phyloP scores from a whole-genome alignment of 2,888 invertebrate genomes.

The Lochmaea capreae region DNA sequence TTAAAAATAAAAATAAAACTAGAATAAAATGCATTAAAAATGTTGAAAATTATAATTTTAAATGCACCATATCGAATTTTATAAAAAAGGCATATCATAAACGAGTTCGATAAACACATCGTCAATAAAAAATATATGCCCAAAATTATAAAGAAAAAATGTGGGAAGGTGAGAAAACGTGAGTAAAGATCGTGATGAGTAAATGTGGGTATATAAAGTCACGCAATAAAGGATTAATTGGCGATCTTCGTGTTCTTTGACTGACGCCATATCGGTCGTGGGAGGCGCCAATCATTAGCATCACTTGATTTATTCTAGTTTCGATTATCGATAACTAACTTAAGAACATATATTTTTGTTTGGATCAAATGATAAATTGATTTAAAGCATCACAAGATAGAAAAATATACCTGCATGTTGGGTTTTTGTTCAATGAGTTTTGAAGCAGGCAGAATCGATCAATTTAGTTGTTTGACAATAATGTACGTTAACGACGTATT shows the following conservation, averaged over 20 bases:
- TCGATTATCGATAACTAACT: conserved; percentile 42
- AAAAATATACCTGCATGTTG: not conserved
- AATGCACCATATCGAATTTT: no score
- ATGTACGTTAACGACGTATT: not conserved
- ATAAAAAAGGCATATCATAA: not conserved
- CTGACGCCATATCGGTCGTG: conserved; percentile 54
- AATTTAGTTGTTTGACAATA: not conserved
- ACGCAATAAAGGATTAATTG: conserved; percentile 55
- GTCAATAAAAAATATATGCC: not conserved
- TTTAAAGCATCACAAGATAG: not conserved
- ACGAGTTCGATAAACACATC: not conserved
- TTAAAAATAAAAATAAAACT: no score
- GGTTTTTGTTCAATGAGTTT: not conserved
- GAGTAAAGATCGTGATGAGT: conserved; percentile 48
- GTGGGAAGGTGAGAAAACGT: conserved; percentile 36
- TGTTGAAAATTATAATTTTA: no score
- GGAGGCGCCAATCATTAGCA: conserved; percentile 57
- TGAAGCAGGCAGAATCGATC: not conserved
- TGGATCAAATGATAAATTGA: conserved; percentile 16
- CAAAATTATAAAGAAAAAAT: conserved; percentile 19
- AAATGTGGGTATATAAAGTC: conserved; percentile 53
- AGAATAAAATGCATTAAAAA: no score
- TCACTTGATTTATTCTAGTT: conserved; percentile 54
- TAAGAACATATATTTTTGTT: conserved; percentile 25
- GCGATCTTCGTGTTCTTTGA: conserved; percentile 54